Evolutionary conservation across 2,888 invertebrate genomes (phyloP).

Genomic region (Notodonta ziczac): DNA sequence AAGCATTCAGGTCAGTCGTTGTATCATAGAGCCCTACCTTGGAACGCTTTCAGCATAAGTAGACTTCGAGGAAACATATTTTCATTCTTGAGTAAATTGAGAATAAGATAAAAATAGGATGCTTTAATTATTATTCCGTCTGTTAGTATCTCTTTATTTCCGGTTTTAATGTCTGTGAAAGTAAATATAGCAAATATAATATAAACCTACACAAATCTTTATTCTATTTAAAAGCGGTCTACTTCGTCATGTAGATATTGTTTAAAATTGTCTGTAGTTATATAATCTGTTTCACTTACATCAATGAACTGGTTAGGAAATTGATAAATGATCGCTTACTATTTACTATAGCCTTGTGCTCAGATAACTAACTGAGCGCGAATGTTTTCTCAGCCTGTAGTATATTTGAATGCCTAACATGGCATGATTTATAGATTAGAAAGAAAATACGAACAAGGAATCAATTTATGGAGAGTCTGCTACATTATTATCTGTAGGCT

Average conservation of each 20-base stretch:
- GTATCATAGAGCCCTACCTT: neutral
- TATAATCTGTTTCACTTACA: neutral
- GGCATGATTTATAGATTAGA: neutral
- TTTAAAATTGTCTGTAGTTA: too few species aligned
- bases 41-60: neutral
- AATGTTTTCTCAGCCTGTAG: neutral
- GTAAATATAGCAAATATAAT: too few species aligned
- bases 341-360: neutral
- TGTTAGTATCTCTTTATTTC: neutral
- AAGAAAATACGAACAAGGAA: neutral
- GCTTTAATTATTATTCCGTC: neutral
- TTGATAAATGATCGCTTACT: neutral
- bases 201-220: too few species aligned
- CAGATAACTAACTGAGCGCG: neutral
- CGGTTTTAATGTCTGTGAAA: neutral
- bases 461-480: neutral
- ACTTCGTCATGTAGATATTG: too few species aligned
- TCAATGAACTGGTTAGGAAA: neutral
- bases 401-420: neutral
- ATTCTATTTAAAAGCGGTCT: too few species aligned
- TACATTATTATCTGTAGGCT: too few species aligned
- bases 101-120: neutral
- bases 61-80: neutral
- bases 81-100: neutral
- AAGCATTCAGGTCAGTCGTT: neutral